A percentile compares a stretch with the other conserved stretches of the same genome.
Evolutionary conservation across 2,797 vertebrate species (phyloP).

Genomic region (Cirrhinus mrigala): DNA sequence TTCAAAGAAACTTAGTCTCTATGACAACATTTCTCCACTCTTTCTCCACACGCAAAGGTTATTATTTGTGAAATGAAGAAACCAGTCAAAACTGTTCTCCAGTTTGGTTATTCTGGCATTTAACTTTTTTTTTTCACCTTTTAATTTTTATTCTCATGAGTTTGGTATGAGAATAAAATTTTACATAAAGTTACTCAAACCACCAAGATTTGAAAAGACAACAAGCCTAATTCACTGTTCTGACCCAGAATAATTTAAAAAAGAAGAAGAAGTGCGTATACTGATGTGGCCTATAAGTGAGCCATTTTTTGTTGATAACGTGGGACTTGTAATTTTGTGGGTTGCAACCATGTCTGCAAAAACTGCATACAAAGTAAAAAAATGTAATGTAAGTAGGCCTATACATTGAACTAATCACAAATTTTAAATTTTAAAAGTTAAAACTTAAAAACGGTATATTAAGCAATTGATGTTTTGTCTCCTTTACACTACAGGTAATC

Average conservation of each 20-base stretch:
- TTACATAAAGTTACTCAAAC: not conserved
- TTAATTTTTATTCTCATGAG: not conserved
- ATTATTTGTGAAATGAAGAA: not conserved
- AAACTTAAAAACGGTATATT: not conserved
- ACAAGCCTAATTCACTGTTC: not conserved
- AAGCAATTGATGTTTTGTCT: constrained; percentile 15
- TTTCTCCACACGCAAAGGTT: constrained; percentile 19
- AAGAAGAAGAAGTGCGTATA: not conserved
- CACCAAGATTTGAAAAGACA: not conserved
- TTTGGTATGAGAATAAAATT: not conserved
- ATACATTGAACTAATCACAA: no score
- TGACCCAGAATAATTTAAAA: not conserved
- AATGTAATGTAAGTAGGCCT: no score
- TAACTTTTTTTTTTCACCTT: not conserved
- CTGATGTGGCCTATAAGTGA: not conserved
- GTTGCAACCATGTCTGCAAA: not conserved
- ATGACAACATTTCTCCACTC: constrained; percentile 49
- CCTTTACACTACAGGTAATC: constrained; percentile 36
- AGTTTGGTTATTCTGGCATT: not conserved
- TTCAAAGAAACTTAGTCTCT: constrained; percentile 8
- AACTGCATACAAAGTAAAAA: not conserved
- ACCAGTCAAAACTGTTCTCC: not conserved
- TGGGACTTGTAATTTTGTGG: not conserved
- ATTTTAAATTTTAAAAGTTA: not conserved
- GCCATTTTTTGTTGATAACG: not conserved